Percentiles rank a stretch among this genome's conserved stretches.
phyloP scores from a whole-genome alignment of 2,797 vertebrate species.

The Xiphorhynchus erythropygius region DNA sequence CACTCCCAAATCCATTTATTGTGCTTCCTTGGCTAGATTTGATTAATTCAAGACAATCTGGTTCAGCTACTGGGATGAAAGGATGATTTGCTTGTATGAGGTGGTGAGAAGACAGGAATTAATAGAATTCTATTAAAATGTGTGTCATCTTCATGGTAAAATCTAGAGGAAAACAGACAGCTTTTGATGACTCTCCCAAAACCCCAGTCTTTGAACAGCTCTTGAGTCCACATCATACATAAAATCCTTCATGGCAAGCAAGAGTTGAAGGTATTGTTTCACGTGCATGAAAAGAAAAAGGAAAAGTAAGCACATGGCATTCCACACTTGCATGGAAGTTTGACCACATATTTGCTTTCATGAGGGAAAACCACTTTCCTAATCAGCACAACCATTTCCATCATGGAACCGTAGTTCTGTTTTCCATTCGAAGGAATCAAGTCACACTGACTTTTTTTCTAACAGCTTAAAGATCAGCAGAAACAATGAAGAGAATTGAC shows the following conservation, averaged over 20 bases:
- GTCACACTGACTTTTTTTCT: neutral
- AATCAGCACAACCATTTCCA: neutral
- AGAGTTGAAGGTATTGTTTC: neutral
- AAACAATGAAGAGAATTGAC: slow-evolving; percentile 32
- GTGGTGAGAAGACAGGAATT: neutral
- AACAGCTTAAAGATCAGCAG: slow-evolving; percentile 6
- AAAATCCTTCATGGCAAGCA: neutral
- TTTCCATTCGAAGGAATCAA: slow-evolving; percentile 29
- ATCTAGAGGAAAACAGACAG: neutral
- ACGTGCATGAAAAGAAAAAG: neutral
- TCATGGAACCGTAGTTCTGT: slow-evolving; percentile 1
- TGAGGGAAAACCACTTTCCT: neutral
- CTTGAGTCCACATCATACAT: neutral
- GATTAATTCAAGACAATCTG: neutral
- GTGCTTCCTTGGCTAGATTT: neutral
- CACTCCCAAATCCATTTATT: neutral
- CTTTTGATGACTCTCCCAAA: neutral
- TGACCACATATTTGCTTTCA: neutral
- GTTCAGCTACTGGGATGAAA: neutral
- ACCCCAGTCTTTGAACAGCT: neutral
- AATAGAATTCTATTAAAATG: neutral
- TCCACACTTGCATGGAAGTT: neutral
- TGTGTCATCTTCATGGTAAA: neutral
- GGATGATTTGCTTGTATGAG: neutral
- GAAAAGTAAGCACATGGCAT: neutral